Evolutionary conservation across 2,113 vertebrate species (phyloP), one percentile per base, ranked within the genome.

Genomic region (Papio anubis): DNA sequence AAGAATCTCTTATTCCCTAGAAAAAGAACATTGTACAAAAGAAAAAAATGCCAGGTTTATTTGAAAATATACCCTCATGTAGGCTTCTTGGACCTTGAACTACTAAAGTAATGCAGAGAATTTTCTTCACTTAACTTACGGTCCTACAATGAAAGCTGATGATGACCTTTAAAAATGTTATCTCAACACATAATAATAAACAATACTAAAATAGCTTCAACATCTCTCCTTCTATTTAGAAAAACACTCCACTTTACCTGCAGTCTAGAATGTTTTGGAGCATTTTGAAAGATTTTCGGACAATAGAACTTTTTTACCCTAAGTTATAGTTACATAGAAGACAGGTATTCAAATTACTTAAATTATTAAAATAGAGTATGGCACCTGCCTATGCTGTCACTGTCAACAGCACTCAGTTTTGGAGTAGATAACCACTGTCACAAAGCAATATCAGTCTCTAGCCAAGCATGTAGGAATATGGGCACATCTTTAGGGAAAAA

Each of bases 91-190:
- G 38, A 87, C 52, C 35, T 87, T 94, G 50, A 98, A 90, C 35
- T 85, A 13, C 66, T 55, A 90, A 94, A 96, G 20, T 43, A 96
- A 76, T 40, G 30, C 84, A 32, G 72, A 98, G 81, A 87, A 96
- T 23, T 16, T 5, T 52, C 43, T 95, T 88, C n/a, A 76, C 25
- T 90, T 95, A 38, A 38, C 40, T 96, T 97, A 87, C 1, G 80
- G 5, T 79, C 96, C 40, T 27, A 57, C 48, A 72, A 3, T 72
- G 12, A 95, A 48, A 81, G n/a, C 43, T 25, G 16, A 59, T 83
- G 83, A 88, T 97, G 94, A 97, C 84, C 88, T 98, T 98, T 97
- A 82, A 98, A 98, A 98, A 97, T 93, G 57, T 95, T 98, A 96
- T 75, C 57, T 96, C 97, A 84, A 30, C 32, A 93, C 93, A 88